Evolutionary conservation across 2,113 vertebrate genomes (phyloP).

Genomic region (Panthera uncia): DNA sequence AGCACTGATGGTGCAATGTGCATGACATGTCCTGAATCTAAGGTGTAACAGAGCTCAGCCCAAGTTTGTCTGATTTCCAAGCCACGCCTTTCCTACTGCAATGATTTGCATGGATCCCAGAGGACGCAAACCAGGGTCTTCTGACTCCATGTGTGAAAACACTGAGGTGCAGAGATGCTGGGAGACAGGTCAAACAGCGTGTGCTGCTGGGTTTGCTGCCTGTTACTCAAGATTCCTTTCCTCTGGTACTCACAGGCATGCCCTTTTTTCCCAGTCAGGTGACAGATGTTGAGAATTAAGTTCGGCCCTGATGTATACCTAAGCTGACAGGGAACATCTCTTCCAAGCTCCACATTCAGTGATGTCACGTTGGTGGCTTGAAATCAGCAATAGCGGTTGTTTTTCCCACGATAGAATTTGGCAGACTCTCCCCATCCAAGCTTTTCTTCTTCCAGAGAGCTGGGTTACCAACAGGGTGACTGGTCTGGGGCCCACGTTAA

Average conservation of each 20-base stretch:
- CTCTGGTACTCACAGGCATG: background rate
- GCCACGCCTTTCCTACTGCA: background rate
- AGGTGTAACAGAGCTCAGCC: background rate
- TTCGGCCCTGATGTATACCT: background rate
- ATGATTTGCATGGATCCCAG: background rate
- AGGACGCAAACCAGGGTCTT: background rate
- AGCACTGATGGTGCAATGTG: background rate
- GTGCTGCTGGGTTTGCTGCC: background rate
- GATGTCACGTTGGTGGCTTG: background rate
- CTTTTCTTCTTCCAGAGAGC: background rate
- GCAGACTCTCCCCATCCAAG: background rate
- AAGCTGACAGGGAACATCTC: background rate
- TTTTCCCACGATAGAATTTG: background rate
- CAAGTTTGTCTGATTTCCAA: background rate
- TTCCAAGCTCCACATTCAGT: background rate
- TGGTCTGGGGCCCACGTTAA: background rate
- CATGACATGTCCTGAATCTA: background rate
- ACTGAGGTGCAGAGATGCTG: background rate
- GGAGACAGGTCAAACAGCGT: background rate
- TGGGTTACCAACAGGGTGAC: background rate
- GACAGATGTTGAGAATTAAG: background rate
- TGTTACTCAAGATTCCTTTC: background rate
- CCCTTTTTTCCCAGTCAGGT: background rate
- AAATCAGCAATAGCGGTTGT: background rate
- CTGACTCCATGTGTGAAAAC: background rate